These are phyloP conservation scores for Suncus etruscus DNA, from an alignment of 2,113 vertebrate genomes.

Conservation along the genomic window DNA sequence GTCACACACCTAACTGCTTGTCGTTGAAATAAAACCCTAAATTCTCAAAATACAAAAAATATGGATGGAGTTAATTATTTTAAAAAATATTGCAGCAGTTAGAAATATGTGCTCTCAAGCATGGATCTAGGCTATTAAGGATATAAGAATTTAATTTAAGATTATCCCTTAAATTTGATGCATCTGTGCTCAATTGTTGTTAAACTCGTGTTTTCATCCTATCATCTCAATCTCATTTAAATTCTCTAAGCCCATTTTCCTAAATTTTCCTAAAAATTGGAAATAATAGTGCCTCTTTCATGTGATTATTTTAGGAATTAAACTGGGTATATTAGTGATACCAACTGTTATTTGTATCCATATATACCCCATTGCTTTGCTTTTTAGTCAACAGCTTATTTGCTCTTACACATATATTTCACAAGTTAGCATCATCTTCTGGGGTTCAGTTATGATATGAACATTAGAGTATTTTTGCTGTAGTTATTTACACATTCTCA, in stretches of 20 bases:
- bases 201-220: neutral
- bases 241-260: conserved; percentile 43
- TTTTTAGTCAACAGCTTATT: conserved; percentile 21
- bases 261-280: conserved; percentile 15
- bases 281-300: neutral
- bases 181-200: neutral
- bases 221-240: conserved; percentile 42
- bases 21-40: neutral
- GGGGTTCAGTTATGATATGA: neutral
- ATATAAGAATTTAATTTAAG: neutral
- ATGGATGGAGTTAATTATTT: neutral
- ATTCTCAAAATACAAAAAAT: conserved; percentile 2
- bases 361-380: neutral
- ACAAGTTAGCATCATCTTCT: neutral
- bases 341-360: neutral
- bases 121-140: neutral
- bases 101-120: neutral
- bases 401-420: neutral
- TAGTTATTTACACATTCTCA: neutral
- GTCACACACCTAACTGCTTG: neutral
- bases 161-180: conserved; percentile 25
- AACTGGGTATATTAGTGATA: neutral
- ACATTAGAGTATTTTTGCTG: neutral
- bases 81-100: neutral
- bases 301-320: neutral